Conservation (phyloP, 2,797 vertebrate genomes). For the Lepilemur septentrionalis region DNA sequence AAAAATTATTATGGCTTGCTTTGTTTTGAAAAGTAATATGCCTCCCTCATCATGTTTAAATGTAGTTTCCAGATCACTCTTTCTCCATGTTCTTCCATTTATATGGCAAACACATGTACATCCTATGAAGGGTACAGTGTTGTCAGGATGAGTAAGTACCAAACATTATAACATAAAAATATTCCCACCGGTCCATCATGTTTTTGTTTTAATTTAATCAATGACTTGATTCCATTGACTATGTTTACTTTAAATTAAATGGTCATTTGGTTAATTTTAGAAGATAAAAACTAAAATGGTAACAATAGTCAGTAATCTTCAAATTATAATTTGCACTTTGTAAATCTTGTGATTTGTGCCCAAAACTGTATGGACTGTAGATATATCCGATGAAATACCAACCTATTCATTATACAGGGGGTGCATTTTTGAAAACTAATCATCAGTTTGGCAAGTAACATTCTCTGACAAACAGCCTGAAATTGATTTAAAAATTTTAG, state of each 20-base stretch:
- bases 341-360: conserved; percentile 23
- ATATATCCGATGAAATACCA: conserved; percentile 10
- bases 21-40: neutral
- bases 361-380: neutral
- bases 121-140: conserved; percentile 10
- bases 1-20: neutral
- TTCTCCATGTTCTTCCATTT: neutral
- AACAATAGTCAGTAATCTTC: neutral
- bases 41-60: neutral
- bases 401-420: neutral
- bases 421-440: neutral
- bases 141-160: neutral
- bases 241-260: conserved; percentile 2
- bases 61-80: neutral
- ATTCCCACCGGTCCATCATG: neutral
- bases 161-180: neutral
- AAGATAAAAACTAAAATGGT: conserved; percentile 9
- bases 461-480: neutral
- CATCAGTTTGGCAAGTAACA: neutral
- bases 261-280: neutral
- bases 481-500: neutral
- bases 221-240: neutral
- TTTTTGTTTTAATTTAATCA: neutral
- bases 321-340: neutral
- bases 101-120: neutral